Evolutionary conservation across 2,888 invertebrate genomes (phyloP).

Genomic region (Polydrusus tereticollis): DNA sequence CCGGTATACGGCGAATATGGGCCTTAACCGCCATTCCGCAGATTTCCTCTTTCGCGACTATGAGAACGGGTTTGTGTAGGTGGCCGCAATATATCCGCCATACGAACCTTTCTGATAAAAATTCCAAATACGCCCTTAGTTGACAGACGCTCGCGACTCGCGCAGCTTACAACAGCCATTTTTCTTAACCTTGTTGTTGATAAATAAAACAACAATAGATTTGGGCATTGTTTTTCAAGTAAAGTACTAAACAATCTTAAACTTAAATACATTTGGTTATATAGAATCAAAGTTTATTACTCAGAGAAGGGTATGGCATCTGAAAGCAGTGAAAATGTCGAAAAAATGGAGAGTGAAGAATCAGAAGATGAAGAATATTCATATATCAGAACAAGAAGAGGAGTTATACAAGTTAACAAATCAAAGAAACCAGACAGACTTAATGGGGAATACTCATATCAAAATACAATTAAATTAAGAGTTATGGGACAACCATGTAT

Average conservation of each 20-base stretch:
- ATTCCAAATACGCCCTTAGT: too few species aligned
- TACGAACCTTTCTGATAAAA: too few species aligned
- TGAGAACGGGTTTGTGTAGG: too few species aligned
- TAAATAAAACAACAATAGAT: slow-evolving; percentile 14
- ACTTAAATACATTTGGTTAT: background rate
- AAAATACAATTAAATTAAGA: slow-evolving; percentile 40
- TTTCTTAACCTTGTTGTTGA: slow-evolving; percentile 41
- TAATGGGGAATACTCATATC: slow-evolving; percentile 43
- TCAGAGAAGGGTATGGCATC: background rate
- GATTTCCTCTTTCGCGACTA: too few species aligned
- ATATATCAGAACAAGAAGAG: slow-evolving; percentile 36
- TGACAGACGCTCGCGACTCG: background rate
- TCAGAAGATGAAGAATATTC: slow-evolving; percentile 39
- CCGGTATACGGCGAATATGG: too few species aligned
- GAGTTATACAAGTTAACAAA: slow-evolving; percentile 31
- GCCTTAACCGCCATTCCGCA: too few species aligned
- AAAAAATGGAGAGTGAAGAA: slow-evolving; percentile 37
- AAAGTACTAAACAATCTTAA: background rate
- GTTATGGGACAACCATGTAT: slow-evolving; percentile 41
- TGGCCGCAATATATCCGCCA: too few species aligned
- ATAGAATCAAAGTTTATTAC: background rate
- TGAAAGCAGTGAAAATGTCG: slow-evolving; percentile 22
- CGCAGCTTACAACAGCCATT: slow-evolving; percentile 26
- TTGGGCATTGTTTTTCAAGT: background rate
- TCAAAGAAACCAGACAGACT: slow-evolving; percentile 35